phyloP scores from a whole-genome alignment of 2,888 invertebrate species.

The Hemicrepidius hirtus region DNA sequence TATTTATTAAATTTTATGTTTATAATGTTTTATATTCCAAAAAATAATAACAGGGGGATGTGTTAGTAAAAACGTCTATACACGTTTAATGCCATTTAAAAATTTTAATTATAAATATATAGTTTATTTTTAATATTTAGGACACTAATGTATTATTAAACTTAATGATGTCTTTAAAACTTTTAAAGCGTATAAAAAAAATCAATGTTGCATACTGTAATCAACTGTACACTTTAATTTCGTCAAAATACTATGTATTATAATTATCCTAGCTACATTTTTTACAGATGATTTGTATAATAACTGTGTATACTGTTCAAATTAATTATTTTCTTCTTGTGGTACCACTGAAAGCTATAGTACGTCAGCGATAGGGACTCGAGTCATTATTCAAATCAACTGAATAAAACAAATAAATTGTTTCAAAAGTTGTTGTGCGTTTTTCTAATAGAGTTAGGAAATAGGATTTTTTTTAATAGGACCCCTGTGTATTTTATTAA shows the following conservation, averaged over 20 bases:
- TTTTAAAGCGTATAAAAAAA: not conserved
- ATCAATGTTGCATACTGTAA: slow-evolving; percentile 2
- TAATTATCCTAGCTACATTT: not conserved
- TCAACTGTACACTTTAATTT: slow-evolving; percentile 3
- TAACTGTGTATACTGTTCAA: not conserved
- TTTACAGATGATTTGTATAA: not conserved
- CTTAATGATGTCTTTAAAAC: not conserved
- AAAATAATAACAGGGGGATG: not conserved
- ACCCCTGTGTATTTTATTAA: too few species aligned
- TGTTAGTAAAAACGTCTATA: not conserved
- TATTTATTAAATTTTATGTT: slow-evolving; percentile 3
- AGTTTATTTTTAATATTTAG: slow-evolving; percentile 23
- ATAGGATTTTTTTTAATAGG: too few species aligned
- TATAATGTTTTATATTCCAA: not conserved
- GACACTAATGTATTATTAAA: not conserved
- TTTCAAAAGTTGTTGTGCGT: not conserved
- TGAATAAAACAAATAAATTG: slow-evolving; percentile 11
- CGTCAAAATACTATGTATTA: slow-evolving; percentile 19
- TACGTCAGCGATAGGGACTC: too few species aligned
- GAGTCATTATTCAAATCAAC: not conserved
- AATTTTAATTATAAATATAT: slow-evolving; percentile 15
- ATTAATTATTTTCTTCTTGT: too few species aligned
- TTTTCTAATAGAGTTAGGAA: too few species aligned
- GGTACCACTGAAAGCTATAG: not conserved
- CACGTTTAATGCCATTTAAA: slow-evolving; percentile 18